Evolutionary conservation across 2,888 invertebrate genomes (phyloP), one percentile per base, ranked within the genome.

Genomic region (Acronicta alni): DNA sequence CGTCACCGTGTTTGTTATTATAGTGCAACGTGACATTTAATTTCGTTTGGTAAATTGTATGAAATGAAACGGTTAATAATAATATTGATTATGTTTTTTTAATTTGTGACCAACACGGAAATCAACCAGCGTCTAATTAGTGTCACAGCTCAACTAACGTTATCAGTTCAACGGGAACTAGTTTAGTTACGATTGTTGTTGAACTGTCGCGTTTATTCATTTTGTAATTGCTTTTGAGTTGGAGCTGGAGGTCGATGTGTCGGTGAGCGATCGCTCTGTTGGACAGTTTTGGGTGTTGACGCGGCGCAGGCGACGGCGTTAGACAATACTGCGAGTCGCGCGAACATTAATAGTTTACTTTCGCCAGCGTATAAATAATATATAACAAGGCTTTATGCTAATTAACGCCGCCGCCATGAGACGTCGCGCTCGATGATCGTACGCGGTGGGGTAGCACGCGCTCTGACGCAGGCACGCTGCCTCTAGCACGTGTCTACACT

Each of bases 381-480:
- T n/a, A 67, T 64, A 77, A 76, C 68, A 70, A 78, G 69, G 59
- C 69, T 72, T 63, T 51, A 78, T 75, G 75, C 66, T 75, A 77
- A 79, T 77, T 44, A 47, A 44, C 55, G 57, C 62, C 43, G 43
- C 52, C 44, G 57, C 47, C 44, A 47, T 47, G 51, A 54, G 32
- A 17, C 18, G 67, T 0, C 44, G 44, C 41, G 23, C 44, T 26
- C 23, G 43, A 30, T 42, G 41, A 26, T 32, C 44, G 51, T 60
- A 23, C 18, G 32, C 23, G n/a, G 18, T 9, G 26, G 9, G 10
- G 7, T 58, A 3, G 14, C 30, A 32, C 12, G n/a, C 66, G 5
- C 1, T 2, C 23, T 20, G 23, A 23, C 9, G 26, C 23, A 4
- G 23, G 7, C 20, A 23, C 23, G 23, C 23, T 6, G 23, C 23